Evolutionary conservation across 1,140 invertebrate genomes (phyloP), one percentile per base, ranked within the genome.

Genomic region (Halictus rubicundus): DNA sequence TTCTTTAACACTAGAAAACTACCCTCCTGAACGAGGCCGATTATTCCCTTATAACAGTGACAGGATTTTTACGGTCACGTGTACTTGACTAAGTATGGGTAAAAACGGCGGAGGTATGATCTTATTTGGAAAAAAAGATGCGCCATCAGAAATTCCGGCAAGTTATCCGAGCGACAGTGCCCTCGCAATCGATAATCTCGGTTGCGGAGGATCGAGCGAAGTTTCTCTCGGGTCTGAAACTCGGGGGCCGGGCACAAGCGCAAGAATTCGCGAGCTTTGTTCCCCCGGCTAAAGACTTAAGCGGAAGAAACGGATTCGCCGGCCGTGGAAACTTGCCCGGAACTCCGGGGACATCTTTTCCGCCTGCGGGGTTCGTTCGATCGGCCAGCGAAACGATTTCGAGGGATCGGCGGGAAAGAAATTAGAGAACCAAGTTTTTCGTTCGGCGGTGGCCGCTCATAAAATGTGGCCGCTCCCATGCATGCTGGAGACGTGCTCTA

Each of bases 221-320:
- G 8, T 42, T 65, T 42, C 23, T 5, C 37, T 10, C 5, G 21
- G 46, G 10, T 0, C 2, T 19, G 21, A 12, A 14, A 42, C 37
- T 65, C 21, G 3, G 32, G 32, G 32, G 37, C 37, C 0, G 16
- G 49, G 49, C 8, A 12, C 10, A 1, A 46, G 37, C 19, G 16
- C 63, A 12, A n/a, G 72, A 65, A 52, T 52, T 54, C 61, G 66
- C 21, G 37, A 39, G 54, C 27, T 75, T 73, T 23, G 80, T 74
- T 73, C 80, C 71, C 71, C 54, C 64, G 57, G 66, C 52, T 74
- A 64, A 83, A 66, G 76, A 72, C 59, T 79, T 12, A 19, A 82
- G 57, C 27, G 63, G 59, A 69, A 60, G 80, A 78, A 84, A 75
- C 77, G 76, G 83, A 79, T 66, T 79, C 81, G 54, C 70, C 75